Evolutionary conservation across 2,888 invertebrate species (phyloP).

Genomic region (Thalpophila matura): DNA sequence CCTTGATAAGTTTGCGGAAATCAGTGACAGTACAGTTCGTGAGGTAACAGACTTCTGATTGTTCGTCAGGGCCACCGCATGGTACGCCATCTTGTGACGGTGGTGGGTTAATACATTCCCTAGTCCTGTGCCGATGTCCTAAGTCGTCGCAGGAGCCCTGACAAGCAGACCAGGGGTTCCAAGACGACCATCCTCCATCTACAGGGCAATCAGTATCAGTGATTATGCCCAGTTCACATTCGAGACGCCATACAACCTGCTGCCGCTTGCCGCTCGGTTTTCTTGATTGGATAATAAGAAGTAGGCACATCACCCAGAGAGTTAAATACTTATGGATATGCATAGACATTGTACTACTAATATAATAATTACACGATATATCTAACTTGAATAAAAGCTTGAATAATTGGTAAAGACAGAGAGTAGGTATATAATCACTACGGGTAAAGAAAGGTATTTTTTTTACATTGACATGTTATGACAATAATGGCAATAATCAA

Average conservation of each 20-base stretch:
- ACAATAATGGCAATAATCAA: too few species aligned
- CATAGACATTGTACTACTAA: conserved; percentile 26
- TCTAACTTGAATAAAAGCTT: background rate
- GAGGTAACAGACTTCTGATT: conserved; percentile 82
- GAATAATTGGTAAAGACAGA: background rate
- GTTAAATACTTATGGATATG: conserved; percentile 42
- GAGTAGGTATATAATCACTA: background rate
- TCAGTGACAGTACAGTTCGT: conserved; percentile 83
- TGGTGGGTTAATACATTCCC: conserved; percentile 85
- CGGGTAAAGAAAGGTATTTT: too few species aligned
- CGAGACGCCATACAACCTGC: conserved; percentile 81
- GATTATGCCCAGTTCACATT: conserved; percentile 84
- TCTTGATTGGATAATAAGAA: conserved; percentile 61
- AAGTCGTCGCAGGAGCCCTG: conserved; percentile 85
- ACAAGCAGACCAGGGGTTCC: conserved; percentile 86
- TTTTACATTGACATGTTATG: conserved; percentile 24
- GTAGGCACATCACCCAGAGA: conserved; percentile 41
- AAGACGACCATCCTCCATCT: conserved; percentile 88
- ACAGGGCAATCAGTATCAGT: conserved; percentile 82
- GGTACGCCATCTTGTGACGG: conserved; percentile 83
- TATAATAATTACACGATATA: background rate
- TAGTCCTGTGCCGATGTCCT: conserved; percentile 79
- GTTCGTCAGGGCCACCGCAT: conserved; percentile 81
- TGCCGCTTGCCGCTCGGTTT: conserved; percentile 76
- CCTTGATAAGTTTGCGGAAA: conserved; percentile 77